Conservation (phyloP, 2,797 vertebrate genomes). For the Gallinago nigripennis region DNA sequence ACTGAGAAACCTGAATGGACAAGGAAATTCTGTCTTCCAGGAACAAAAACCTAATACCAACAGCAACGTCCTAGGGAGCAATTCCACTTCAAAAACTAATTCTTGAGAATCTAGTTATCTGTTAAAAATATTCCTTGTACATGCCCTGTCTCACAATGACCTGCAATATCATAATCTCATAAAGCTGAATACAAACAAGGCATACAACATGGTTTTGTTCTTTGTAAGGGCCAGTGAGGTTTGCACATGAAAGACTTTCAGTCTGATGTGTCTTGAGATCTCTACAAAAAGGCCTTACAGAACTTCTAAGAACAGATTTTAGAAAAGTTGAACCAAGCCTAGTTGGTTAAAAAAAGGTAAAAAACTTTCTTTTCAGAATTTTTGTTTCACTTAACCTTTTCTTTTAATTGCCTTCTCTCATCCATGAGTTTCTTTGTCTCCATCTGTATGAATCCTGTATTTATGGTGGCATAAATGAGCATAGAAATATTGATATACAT, state of each 20-base stretch:
- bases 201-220: accelerated
- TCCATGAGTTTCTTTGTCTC: background rate
- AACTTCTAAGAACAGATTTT: background rate
- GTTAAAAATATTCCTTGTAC: background rate
- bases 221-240: background rate
- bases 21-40: background rate
- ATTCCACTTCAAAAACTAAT: background rate
- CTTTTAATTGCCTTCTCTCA: background rate
- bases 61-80: accelerated
- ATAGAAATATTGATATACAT: background rate
- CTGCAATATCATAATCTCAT: background rate
- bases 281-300: background rate
- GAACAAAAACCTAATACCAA: background rate
- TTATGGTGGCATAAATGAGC: background rate
- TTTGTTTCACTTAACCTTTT: background rate
- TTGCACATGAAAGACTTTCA: background rate
- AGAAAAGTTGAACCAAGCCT: background rate
- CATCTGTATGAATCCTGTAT: background rate
- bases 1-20: background rate
- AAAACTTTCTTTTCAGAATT: accelerated
- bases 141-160: background rate
- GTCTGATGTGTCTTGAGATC: background rate
- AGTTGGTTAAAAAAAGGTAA: background rate
- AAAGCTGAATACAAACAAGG: background rate
- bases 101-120: background rate